Evolutionary conservation across 2,113 vertebrate species (phyloP).

Genomic region (Lophura nycthemera): DNA sequence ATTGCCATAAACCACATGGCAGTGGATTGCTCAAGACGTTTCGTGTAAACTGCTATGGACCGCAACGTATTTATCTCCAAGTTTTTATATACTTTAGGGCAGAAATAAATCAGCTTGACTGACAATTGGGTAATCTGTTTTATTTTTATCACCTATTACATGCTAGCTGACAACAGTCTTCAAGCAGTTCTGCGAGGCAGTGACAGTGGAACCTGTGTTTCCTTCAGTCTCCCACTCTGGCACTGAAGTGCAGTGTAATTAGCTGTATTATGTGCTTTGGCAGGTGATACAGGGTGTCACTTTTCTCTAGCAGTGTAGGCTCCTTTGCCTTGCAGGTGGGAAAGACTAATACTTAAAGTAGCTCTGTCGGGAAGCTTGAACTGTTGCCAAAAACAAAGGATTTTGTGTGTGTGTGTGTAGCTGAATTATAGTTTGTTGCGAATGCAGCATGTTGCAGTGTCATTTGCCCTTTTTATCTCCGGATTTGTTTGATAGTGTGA

Average conservation of each 20-base stretch:
- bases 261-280: neutral
- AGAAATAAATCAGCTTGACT: neutral
- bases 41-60: neutral
- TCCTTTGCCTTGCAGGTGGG: constrained; percentile 35
- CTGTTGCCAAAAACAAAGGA: constrained; percentile 2
- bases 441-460: too few relatives aligned
- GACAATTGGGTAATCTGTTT: neutral
- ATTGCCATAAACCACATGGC: neutral
- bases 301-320: neutral
- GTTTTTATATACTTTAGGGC: neutral
- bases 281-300: neutral
- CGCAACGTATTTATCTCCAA: neutral
- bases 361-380: neutral
- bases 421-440: neutral
- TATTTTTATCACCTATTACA: neutral
- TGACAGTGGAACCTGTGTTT: neutral
- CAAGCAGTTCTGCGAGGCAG: neutral
- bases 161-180: neutral
- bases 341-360: neutral
- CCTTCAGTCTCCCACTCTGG: neutral
- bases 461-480: neutral
- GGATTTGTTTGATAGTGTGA: neutral
- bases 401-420: neutral
- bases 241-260: neutral
- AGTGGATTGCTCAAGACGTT: neutral